A percentile compares a stretch with the other conserved stretches of the same genome.
Evolutionary conservation across 2,113 vertebrate genomes (phyloP).

Genomic region (Notarius quadriscutis): DNA sequence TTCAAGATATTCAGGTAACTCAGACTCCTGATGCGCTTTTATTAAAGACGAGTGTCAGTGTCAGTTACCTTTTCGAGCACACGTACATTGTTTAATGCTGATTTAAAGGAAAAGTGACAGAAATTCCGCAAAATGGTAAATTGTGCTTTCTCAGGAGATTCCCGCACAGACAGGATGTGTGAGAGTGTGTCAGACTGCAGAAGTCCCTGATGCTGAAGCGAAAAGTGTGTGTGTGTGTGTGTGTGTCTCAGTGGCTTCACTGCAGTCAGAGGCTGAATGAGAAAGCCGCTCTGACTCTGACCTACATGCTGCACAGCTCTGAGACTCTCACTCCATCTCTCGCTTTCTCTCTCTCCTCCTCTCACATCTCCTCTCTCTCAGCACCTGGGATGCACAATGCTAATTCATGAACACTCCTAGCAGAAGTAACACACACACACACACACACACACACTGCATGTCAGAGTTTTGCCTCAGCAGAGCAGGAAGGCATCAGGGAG

Average conservation of each 20-base stretch:
- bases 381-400: conserved; percentile 48
- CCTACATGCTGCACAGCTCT: conserved; percentile 69
- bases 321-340: conserved; percentile 52
- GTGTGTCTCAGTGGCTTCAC: conserved; percentile 25
- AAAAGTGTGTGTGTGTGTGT: conserved; percentile 21
- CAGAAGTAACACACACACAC: conserved; percentile 42
- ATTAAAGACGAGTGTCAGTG: neutral
- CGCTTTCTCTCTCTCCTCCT: conserved; percentile 2
- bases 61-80: neutral
- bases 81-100: neutral
- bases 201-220: neutral
- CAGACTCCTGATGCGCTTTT: too few species aligned
- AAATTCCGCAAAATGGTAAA: conserved; percentile 9
- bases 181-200: conserved; percentile 2
- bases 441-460: conserved; percentile 17
- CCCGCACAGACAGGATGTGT: conserved; percentile 9
- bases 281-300: conserved; percentile 61
- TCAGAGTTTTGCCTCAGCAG: conserved; percentile 46
- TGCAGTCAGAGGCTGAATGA: conserved; percentile 54
- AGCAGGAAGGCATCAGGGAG: conserved; percentile 29
- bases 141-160: conserved; percentile 19
- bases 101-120: conserved; percentile 10
- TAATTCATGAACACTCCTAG: conserved; percentile 57
- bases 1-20: neutral
- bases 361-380: conserved; percentile 31